Evolutionary conservation across 2,113 vertebrate genomes (phyloP).

Genomic region (Panurus biarmicus): DNA sequence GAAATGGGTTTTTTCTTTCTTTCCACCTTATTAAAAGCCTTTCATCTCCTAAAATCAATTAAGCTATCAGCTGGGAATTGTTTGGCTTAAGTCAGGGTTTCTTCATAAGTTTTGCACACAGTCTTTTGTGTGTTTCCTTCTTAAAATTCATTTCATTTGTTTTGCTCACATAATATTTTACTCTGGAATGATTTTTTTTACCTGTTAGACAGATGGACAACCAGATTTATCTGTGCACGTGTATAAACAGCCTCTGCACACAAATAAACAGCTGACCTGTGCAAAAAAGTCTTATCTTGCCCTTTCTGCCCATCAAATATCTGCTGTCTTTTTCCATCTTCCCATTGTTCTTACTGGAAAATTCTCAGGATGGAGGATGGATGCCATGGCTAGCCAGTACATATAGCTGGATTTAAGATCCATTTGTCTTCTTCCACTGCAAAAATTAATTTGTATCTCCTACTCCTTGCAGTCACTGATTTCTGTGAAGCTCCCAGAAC

Average conservation of each 20-base stretch:
- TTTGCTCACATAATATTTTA: neutral
- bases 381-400: neutral
- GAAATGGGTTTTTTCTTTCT: neutral
- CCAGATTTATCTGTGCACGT: neutral
- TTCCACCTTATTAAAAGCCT: constrained; percentile 37
- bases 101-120: neutral
- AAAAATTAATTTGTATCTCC: neutral
- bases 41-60: constrained; percentile 47
- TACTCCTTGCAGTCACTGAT: neutral
- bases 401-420: neutral
- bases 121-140: neutral
- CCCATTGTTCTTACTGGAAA: neutral
- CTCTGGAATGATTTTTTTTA: neutral
- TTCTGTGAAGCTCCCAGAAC: neutral
- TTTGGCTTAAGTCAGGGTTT: constrained; percentile 8
- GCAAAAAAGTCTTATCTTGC: neutral
- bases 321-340: neutral
- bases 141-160: neutral
- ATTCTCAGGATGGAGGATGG: neutral
- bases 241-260: neutral
- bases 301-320: neutral
- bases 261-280: neutral
- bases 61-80: constrained; percentile 19
- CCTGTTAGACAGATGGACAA: neutral
- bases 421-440: neutral